phyloP scores from a whole-genome alignment of 92 coral and sea anemone genomes.

The Hydrozoanthus gracilis region DNA sequence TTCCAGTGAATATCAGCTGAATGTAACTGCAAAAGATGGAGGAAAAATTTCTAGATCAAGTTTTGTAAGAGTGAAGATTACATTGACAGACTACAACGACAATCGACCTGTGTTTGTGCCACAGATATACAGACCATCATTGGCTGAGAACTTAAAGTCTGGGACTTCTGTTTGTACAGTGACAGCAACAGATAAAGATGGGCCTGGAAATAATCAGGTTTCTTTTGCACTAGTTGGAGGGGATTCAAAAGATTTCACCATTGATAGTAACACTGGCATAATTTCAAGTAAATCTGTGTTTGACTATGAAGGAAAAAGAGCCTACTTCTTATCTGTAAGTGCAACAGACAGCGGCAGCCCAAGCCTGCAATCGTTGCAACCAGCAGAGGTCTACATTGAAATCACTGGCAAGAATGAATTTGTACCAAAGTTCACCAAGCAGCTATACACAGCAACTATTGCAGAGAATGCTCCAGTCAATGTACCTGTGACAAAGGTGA shows the following conservation, averaged over 20 bases:
- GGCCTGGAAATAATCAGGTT: constrained; percentile 55
- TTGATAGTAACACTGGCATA: constrained; percentile 72
- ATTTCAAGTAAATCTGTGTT: constrained; percentile 73
- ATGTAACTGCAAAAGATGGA: constrained; percentile 80
- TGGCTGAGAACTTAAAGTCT: constrained; percentile 80
- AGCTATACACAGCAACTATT: constrained; percentile 72
- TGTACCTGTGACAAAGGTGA: constrained; percentile 76
- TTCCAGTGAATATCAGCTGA: constrained; percentile 54
- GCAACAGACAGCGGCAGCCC: constrained; percentile 87
- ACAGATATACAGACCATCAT: constrained; percentile 60
- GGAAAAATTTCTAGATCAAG: constrained; percentile 69
- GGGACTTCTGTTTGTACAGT: constrained; percentile 74
- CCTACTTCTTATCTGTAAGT: constrained; percentile 63
- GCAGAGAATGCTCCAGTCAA: constrained; percentile 90
- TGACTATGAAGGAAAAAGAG: constrained; percentile 76
- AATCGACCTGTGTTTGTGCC: constrained; percentile 85
- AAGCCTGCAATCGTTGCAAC: constrained; percentile 69
- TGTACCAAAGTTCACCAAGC: constrained; percentile 71
- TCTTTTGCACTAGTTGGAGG: constrained; percentile 71
- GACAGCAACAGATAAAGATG: constrained; percentile 82
- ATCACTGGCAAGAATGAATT: constrained; percentile 89
- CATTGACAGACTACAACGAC: constrained; percentile 81
- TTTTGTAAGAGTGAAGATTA: constrained; percentile 73
- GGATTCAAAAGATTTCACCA: constrained; percentile 53
- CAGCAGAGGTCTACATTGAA: constrained; percentile 67